Percentiles rank a stretch among this genome's conserved stretches.
Conservation (phyloP, 2,113 vertebrate genomes). For the Gasterosteus aculeatus region DNA sequence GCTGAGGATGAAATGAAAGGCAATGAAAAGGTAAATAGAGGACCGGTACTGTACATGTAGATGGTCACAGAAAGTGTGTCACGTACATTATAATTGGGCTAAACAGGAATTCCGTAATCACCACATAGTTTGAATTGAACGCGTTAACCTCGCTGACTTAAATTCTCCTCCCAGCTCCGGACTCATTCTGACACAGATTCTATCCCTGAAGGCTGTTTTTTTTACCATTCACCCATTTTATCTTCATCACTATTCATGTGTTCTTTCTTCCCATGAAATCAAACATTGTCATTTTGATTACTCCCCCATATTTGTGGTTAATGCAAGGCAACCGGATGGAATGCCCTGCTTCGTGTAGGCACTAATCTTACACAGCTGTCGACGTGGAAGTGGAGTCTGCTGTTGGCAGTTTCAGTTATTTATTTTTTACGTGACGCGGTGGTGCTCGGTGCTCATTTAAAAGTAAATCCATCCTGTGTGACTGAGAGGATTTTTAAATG, state of each 20-base stretch:
- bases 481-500: slow-evolving; percentile 58
- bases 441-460: slow-evolving; percentile 46
- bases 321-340: slow-evolving; percentile 45
- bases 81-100: neutral
- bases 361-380: slow-evolving; percentile 41
- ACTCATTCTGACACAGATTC: neutral
- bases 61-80: neutral
- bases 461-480: slow-evolving; percentile 47
- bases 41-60: neutral
- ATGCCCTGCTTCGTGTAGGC: slow-evolving; percentile 40
- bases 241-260: slow-evolving; percentile 23
- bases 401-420: slow-evolving; percentile 58
- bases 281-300: slow-evolving; percentile 46
- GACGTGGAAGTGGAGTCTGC: slow-evolving; percentile 35
- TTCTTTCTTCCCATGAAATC: slow-evolving; percentile 13
- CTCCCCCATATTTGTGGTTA: slow-evolving; percentile 44
- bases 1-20: slow-evolving; percentile 10
- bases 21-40: slow-evolving; percentile 5
- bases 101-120: slow-evolving; percentile 3
- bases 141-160: neutral
- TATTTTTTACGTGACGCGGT: slow-evolving; percentile 68
- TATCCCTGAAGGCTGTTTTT: neutral
- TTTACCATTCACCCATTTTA: neutral
- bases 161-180: neutral
- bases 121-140: neutral